Base-by-base conservation (phyloP, 2,113 vertebrate genomes). In the Corydoras maculifer region DNA sequence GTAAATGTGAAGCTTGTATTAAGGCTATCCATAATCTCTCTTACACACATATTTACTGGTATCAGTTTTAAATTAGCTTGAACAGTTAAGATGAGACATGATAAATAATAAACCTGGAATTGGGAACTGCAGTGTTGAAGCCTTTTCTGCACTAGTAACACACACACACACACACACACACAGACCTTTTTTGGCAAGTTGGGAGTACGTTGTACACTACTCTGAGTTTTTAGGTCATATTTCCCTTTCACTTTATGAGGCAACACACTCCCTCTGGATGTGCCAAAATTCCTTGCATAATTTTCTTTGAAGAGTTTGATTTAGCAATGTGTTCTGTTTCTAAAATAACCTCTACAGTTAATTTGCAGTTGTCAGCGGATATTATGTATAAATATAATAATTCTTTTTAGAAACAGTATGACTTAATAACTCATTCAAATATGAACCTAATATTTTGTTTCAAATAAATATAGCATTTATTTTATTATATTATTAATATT, bases 31-130 rank as follows among this genome's bases (percentile, higher is more conserved):
- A 13, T 32, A 61, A 48, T 12, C 66, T 29, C 58, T 57, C 68
- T 57, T 67, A 55, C 35, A 50, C 32, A 29, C 66, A 63, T 53
- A 51, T 60, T 69, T 25, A 15, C 13, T 75, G 62, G 82, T 87
- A 88, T 87, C 73, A 83, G 86, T 82, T 82, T 63, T 55, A 78
- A 80, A 79, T 83, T 80, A 84, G 78, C 79, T 84, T 68, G 73
- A 77, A 81, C 85, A 84, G 84, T 87, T 88, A 86, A 78, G 81
- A 76, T 76, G 79, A 78, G 82, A 84, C 80, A 58, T 75, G 76
- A 65, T 43, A 32, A 73, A 70, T 86, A 87, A 87, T 86, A 77
- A 81, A 84, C 79, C 83, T 83, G 81, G 87, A 85, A 84, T 71
- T 59, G 77, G 70, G 70, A 60, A 43, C 31, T 63, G 60, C 61